Base-by-base conservation (phyloP, 2,888 invertebrate genomes). In the Smittia sp. region DNA sequence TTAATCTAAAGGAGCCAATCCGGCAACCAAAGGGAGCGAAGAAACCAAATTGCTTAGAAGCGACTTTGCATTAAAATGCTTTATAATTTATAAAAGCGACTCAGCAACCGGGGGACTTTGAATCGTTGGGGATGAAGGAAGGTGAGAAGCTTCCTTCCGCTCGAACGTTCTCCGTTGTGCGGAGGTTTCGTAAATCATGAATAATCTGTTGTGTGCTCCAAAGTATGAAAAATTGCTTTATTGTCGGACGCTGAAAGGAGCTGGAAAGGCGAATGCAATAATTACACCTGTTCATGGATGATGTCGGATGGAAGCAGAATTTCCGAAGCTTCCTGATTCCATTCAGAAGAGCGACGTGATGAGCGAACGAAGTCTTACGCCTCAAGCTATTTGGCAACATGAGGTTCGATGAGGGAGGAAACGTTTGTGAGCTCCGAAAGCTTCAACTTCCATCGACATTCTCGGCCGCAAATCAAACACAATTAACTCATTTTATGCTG, bases 211-310 rank as follows among this genome's bases (percentile, higher is more conserved):
- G 27, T 27, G 27, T 20, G 25, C 58, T 52, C 22, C 20, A 63
- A 63, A 63, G 25, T 27, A 63, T 63, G 63, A 63, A 27, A 25
- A 63, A 63, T 63, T 63, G 27, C 25, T 63, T 13, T 63, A 27
- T 63, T 25, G 25, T 27, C 9, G 58, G n/a, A n/a, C n/a, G 52
- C 2, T 58, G 46, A 46, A 15, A 11, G 46, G 46, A 46, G 46
- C 46, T 46, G 2, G 15, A 46, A 46, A 46, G 46, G 32, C 32
- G 9, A 32, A 32, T 46, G 46, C 46, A n/a, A 15, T 15, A 46
- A 46, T 46, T 46, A 46, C 13, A n/a, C 3, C 46, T 46, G 46
- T 46, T 15, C 46, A 46, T 46, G n/a, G 15, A 11, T 46, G 46
- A 32, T 32, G 32, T 32, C 9, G 9, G 9, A 9, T 3, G 32